phyloP scores from a whole-genome alignment of 2,888 invertebrate genomes.

The Aleiodes alternator region DNA sequence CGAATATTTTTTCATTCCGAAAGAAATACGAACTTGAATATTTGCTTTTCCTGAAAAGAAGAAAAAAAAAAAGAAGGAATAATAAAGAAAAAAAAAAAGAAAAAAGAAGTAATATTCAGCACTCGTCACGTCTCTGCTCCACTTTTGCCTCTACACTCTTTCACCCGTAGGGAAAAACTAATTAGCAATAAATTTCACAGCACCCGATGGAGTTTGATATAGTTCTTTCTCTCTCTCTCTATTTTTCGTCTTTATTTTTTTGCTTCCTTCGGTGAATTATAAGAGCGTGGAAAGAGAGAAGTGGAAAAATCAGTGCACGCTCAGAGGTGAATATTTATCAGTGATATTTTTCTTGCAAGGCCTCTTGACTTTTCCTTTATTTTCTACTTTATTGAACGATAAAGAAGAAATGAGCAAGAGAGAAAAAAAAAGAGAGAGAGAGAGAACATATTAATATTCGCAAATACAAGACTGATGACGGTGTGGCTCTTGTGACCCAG shows the following conservation, averaged over 20 bases:
- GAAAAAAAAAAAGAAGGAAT: background rate
- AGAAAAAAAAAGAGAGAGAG: background rate
- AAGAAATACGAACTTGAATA: conserved; percentile 23
- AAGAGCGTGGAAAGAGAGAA: conserved; percentile 4
- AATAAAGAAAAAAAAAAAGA: background rate
- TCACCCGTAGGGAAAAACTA: conserved; percentile 16
- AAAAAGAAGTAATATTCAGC: conserved; percentile 12
- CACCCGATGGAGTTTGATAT: conserved; percentile 27
- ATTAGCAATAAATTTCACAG: conserved; percentile 28
- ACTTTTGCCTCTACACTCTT: conserved; percentile 15
- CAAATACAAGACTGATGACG: background rate
- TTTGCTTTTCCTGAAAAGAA: conserved; percentile 15
- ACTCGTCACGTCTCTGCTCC: conserved; percentile 28
- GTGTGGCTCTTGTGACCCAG: background rate
- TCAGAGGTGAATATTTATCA: conserved; percentile 27
- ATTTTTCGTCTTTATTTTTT: background rate
- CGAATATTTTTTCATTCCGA: conserved; percentile 6
- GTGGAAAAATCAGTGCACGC: conserved; percentile 17
- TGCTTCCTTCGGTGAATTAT: conserved; percentile 7
- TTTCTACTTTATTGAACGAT: background rate
- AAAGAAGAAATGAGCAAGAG: background rate
- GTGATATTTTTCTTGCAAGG: conserved; percentile 9
- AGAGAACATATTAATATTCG: background rate
- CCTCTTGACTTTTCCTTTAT: background rate
- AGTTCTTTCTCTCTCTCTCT: background rate